These are phyloP conservation scores for Zaprionus camerounensis DNA, from an alignment of 1,140 invertebrate genomes.

Conservation along the genomic window DNA sequence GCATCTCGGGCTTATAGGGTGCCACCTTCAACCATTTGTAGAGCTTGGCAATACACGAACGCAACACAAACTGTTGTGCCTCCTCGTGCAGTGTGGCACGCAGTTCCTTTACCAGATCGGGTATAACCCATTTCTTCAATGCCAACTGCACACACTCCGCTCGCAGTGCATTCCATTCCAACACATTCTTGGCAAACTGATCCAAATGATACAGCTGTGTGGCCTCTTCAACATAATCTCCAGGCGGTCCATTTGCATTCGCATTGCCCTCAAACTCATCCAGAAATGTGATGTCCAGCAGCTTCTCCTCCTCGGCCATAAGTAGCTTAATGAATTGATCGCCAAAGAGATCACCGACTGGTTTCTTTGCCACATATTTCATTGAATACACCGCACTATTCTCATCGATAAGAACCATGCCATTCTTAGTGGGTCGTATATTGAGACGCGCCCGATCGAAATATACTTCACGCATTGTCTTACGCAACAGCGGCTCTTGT, in stretches of 20 bases:
- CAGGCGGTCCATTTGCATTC: conserved; percentile 84
- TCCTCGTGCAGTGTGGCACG: conserved; percentile 92
- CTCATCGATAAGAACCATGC: conserved; percentile 97
- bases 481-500: conserved; percentile 94
- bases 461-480: conserved; percentile 94
- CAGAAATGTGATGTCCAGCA: conserved; percentile 90
- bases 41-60: conserved; percentile 92
- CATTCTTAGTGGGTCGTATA: conserved; percentile 94
- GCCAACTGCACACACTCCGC: conserved; percentile 95
- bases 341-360: conserved; percentile 93
- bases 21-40: conserved; percentile 97
- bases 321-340: conserved; percentile 95
- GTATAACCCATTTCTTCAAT: conserved; percentile 94
- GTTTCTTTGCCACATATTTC: conserved; percentile 98
- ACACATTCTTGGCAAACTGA: conserved; percentile 97
- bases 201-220: conserved; percentile 96
- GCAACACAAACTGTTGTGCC: conserved; percentile 95
- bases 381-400: conserved; percentile 93
- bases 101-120: conserved; percentile 95
- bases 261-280: conserved; percentile 92
- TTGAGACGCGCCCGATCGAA: conserved; percentile 94
- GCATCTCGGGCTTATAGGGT: conserved; percentile 89
- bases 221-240: conserved; percentile 93
- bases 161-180: conserved; percentile 97
- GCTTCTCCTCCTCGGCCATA: conserved; percentile 94